Evolutionary conservation across 2,113 vertebrate genomes (phyloP), one percentile per base, ranked within the genome.

Genomic region (Pseudois nayaur): DNA sequence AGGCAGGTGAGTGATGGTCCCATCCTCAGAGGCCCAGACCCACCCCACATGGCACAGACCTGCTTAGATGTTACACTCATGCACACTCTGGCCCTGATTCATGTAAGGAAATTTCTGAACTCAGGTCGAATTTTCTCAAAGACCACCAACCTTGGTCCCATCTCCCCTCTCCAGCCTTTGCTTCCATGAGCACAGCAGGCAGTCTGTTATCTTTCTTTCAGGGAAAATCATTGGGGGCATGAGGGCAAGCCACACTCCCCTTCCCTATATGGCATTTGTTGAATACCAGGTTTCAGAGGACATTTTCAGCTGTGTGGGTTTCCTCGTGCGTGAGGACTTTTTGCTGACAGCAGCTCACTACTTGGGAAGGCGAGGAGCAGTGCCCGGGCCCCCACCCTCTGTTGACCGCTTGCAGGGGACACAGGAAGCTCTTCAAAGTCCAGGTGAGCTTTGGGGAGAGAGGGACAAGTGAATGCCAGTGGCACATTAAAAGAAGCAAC

Each of bases 291-390:
- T n/a, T 67, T n/a, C 64, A n/a, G 64, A 67, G 64, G 33, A 67
- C 3, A 36, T 67, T 36, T 67, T 36, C 64, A 67, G 16, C 16
- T 21, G 33, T 21, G 33, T 5, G 33, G 8, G 33, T 67, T 36
- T 67, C 17, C 17, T 67, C 0, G 2, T 67, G 8, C 0, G 1
- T 67, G 33, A 36, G 43, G 43, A 96, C 59, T 76, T 95, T 57
- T 43, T 96, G 81, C 25, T 96, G 87, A 95, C 92, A 9, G 94
- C 86, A 11, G 94, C 92, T 59, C 94, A 96, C 67, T 96, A 94
- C 62, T 1, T 1, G 5, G 89, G 86, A 52, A 60, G 59, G 95
- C 96, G 29, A 97, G 59, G 59, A 94, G 43, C 4, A 3, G 8
- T 0, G 0, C 7, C n/a, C 2, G 1, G 25, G 7, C 1, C 9